These are phyloP conservation scores for Ophion ellenae DNA, from an alignment of 2,888 invertebrate species.

Conservation along the genomic window DNA sequence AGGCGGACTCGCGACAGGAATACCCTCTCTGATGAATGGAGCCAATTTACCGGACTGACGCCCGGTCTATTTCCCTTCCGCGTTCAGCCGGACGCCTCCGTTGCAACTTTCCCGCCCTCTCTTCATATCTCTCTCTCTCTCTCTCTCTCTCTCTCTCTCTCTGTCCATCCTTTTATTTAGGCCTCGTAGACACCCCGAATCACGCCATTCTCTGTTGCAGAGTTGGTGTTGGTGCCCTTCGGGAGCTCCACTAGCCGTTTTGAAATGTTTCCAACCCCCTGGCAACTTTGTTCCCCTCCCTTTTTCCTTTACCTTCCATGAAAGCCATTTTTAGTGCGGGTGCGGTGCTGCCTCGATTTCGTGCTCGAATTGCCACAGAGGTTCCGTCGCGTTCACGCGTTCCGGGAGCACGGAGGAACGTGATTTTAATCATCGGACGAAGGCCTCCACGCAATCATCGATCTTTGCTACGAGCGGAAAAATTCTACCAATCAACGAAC, in stretches of 20 bases:
- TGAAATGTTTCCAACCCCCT: conserved; percentile 47
- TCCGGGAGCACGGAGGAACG: neutral
- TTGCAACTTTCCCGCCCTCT: conserved; percentile 33
- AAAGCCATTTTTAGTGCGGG: conserved; percentile 29
- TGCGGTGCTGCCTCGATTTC: neutral
- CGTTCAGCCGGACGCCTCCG: conserved; percentile 60
- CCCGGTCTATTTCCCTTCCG: conserved; percentile 71
- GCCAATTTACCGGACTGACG: conserved; percentile 79
- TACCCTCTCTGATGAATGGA: conserved; percentile 75
- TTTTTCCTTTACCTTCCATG: conserved; percentile 33
- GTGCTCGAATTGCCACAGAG: neutral
- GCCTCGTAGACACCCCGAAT: conserved; percentile 46
- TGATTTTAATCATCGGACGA: neutral
- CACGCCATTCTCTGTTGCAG: conserved; percentile 31
- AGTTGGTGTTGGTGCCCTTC: conserved; percentile 25
- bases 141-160: neutral
- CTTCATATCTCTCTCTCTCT: neutral
- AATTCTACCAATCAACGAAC: too few relatives aligned
- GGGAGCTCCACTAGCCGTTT: conserved; percentile 59
- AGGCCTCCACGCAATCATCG: neutral
- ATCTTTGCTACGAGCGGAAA: too few relatives aligned
- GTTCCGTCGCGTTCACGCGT: neutral
- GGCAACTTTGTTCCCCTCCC: neutral
- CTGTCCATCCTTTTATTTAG: conserved; percentile 28
- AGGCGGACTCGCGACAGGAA: conserved; percentile 65